Conservation (phyloP, 2,888 invertebrate species). For the Sphaeridia pumilis region DNA sequence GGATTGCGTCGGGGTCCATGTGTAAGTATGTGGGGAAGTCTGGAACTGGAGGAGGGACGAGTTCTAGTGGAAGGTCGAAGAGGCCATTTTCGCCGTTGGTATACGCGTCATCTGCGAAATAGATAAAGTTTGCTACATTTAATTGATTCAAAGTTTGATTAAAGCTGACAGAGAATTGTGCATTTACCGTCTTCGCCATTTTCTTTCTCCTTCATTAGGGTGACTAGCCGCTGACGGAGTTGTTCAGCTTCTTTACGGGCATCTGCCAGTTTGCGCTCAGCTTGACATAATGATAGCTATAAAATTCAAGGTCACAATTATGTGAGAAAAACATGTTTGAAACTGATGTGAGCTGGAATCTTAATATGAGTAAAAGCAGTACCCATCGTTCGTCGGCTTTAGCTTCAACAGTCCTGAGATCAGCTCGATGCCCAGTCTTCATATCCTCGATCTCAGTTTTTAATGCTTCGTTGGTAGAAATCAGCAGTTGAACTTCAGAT, state of each 20-base stretch:
- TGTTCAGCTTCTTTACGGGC: conserved; percentile 31
- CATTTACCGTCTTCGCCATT: conserved; percentile 24
- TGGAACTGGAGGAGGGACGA: conserved; percentile 25
- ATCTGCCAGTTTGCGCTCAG: conserved; percentile 33
- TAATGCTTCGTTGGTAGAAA: conserved; percentile 23
- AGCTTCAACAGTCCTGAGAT: conserved; percentile 29
- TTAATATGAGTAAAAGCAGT: neutral
- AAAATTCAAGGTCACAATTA: neutral
- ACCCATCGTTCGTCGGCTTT: conserved; percentile 35
- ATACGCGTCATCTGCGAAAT: conserved; percentile 8
- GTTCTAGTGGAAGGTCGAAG: conserved; percentile 18
- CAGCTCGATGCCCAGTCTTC: conserved; percentile 28
- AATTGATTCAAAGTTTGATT: conserved; percentile 2
- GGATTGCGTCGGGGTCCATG: conserved; percentile 24
- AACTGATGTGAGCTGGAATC: neutral
- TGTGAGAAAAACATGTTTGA: neutral
- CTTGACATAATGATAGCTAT: conserved; percentile 34
- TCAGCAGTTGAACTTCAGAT: conserved; percentile 25
- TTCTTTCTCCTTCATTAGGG: conserved; percentile 26
- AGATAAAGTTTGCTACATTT: neutral
- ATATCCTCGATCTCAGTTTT: conserved; percentile 34
- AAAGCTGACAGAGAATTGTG: neutral
- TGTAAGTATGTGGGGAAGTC: conserved; percentile 32
- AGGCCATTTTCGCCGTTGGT: conserved; percentile 24
- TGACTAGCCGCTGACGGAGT: conserved; percentile 28